Evolutionary conservation across 2,113 vertebrate species (phyloP), one percentile per base, ranked within the genome.

Genomic region (Pelusios castaneus): DNA sequence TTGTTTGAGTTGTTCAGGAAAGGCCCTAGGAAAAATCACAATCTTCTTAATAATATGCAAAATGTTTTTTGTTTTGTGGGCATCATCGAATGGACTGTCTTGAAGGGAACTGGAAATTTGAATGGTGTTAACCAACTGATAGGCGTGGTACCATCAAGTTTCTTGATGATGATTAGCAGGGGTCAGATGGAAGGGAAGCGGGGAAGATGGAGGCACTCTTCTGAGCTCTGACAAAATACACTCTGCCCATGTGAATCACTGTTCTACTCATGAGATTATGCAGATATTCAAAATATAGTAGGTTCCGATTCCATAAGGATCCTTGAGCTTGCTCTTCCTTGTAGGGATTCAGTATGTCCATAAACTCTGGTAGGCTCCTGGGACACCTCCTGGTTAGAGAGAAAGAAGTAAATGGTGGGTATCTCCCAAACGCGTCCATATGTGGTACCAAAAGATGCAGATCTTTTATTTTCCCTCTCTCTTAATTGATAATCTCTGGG

Each of bases 81-180:
- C n/a, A 45, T 56, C 58, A 47, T 54, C 58, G 38, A 8, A 54
- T 76, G 45, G 38, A 10, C 41, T 43, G 3, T 6, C 0, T 0
- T 49, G 77, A 85, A 75, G 77, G 38, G 0, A 0, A 21, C 38
- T 49, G 56, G 34, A 24, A 10, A 45, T 84, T 80, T 0, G 0
- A 1, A 19, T 49, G 31, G 13, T 24, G n/a, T 91, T 56, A 12
- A 5, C 47, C 25, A 25, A 25, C 56, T 54, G 63, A 34, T 6
- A 0, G 51, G 0, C 58, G 3, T 8, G 34, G 14, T 41, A 38
- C 63, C 31, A 67, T 70, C 63, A 38, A 22, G 63, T 38, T 38
- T 70, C 76, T 78, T 67, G 73, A 29, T 81, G 34, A 22, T n/a
- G 25, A 1, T 79, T 47, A 2, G 60, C 5, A 6, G 24, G 41